Evolutionary conservation across 2,797 vertebrate genomes (phyloP).

Genomic region (Alouatta caraya): DNA sequence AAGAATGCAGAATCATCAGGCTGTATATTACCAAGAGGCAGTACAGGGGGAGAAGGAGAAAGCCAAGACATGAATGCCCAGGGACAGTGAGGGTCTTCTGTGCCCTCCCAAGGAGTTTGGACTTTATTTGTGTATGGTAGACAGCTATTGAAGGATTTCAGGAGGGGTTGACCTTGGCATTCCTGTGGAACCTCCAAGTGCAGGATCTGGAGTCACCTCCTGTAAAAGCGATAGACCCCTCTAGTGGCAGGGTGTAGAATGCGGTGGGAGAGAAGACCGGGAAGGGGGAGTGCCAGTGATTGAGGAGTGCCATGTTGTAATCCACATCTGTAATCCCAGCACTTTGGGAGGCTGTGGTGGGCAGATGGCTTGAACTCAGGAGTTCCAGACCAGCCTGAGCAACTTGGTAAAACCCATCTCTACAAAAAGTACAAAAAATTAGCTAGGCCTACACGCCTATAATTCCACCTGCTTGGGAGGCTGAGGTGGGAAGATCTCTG

Average conservation of each 20-base stretch:
- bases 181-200: not conserved
- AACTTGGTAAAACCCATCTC: not conserved
- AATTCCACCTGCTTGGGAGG: not conserved
- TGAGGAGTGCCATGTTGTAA: not conserved
- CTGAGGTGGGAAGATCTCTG: not conserved
- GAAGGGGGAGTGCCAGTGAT: too few species aligned
- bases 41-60: not conserved
- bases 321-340: not conserved
- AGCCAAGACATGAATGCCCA: not conserved
- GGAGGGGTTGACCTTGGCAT: not conserved
- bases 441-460: not conserved
- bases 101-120: not conserved
- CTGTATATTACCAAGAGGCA: not conserved
- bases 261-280: not conserved
- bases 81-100: not conserved
- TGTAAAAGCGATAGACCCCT: not conserved
- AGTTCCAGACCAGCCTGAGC: not conserved
- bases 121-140: not conserved
- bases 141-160: not conserved
- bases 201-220: not conserved
- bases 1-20: not conserved
- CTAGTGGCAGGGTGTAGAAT: slow-evolving; percentile 28
- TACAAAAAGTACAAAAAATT: not conserved
- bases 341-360: not conserved
- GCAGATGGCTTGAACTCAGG: not conserved